phyloP scores from a whole-genome alignment of 1,140 invertebrate species.

The Heliconius eleuchia region DNA sequence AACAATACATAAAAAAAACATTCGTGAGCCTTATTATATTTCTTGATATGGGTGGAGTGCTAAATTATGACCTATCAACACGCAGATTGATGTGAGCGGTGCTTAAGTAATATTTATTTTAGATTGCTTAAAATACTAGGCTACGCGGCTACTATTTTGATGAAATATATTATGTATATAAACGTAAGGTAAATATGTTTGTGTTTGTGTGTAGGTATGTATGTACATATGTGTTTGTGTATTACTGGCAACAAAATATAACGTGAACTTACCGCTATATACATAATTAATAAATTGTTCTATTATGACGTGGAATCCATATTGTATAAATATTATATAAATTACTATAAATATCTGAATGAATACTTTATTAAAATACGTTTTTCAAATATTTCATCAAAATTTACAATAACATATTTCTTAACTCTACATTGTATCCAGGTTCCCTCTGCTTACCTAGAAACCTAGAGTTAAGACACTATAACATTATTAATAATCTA shows the following conservation, averaged over 20 bases:
- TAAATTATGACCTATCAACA: conserved; percentile 51
- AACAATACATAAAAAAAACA: not conserved
- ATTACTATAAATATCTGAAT: too few relatives aligned
- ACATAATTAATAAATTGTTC: too few relatives aligned
- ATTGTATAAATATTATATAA: too few relatives aligned
- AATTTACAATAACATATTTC: too few relatives aligned
- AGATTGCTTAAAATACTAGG: not conserved
- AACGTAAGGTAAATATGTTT: not conserved
- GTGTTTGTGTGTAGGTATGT: not conserved
- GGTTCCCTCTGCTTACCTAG: too few relatives aligned
- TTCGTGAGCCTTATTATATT: conserved; percentile 38
- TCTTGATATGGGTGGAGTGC: conserved; percentile 31
- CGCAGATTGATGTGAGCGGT: conserved; percentile 44
- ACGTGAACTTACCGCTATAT: too few relatives aligned
- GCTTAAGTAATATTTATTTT: conserved; percentile 24
- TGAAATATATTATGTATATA: not conserved
- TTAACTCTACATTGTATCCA: too few relatives aligned
- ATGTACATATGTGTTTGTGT: not conserved
- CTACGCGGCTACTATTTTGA: not conserved
- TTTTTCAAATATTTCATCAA: too few relatives aligned
- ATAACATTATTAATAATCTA: too few relatives aligned
- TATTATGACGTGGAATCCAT: too few relatives aligned
- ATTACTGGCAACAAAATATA: not conserved
- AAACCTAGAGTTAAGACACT: too few relatives aligned
- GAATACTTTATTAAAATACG: too few relatives aligned